These are phyloP conservation scores for Emmelina monodactyla DNA, from an alignment of 2,888 invertebrate species.

Conservation along the genomic window DNA sequence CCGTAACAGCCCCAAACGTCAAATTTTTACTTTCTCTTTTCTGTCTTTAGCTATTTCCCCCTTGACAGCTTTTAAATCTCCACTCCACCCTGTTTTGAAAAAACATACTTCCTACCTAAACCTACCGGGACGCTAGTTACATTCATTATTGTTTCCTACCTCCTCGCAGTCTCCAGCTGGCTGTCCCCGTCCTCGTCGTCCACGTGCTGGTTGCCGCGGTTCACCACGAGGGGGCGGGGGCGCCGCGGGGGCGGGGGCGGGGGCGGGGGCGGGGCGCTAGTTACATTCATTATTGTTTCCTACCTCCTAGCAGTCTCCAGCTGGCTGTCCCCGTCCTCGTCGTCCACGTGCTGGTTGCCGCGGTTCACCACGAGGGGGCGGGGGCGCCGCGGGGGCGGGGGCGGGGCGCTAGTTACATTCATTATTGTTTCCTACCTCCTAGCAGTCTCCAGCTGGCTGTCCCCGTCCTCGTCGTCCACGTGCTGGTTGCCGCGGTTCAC, in stretches of 20 bases:
- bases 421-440: conserved; percentile 67
- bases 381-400: conserved; percentile 61
- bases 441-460: conserved; percentile 85
- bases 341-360: conserved; percentile 14
- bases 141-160: conserved; percentile 54
- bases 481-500: too few relatives aligned
- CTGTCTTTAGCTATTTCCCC: too few relatives aligned
- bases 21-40: too few relatives aligned
- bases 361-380: conserved; percentile 37
- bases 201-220: too few relatives aligned
- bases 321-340: conserved; percentile 75
- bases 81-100: too few relatives aligned
- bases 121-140: too few relatives aligned
- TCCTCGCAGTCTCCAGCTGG: conserved; percentile 86
- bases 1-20: too few relatives aligned
- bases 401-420: conserved; percentile 90
- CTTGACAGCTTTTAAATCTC: too few relatives aligned
- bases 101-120: too few relatives aligned
- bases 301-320: conserved; percentile 86
- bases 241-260: too few relatives aligned
- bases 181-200: conserved; percentile 71
- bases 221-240: too few relatives aligned
- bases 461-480: conserved; percentile 69
- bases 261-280: neutral
- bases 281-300: neutral